phyloP scores from a whole-genome alignment of 2,113 vertebrate genomes.

The Apus apus region DNA sequence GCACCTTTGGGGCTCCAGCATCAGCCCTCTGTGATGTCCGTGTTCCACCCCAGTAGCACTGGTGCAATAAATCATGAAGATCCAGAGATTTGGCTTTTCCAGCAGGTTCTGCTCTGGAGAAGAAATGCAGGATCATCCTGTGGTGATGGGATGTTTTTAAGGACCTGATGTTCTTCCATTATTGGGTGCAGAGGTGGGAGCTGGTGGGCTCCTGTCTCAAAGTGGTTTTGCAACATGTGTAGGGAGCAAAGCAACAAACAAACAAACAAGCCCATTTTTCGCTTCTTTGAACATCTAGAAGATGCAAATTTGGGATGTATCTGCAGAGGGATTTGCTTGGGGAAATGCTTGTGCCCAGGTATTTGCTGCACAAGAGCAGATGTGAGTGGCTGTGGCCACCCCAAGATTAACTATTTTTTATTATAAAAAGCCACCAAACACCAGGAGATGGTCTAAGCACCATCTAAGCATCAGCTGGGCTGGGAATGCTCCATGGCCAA shows the following conservation, averaged over 20 bases:
- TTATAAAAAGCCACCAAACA: neutral
- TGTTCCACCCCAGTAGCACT: fast-evolving
- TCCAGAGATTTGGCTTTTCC: neutral
- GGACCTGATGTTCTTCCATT: neutral
- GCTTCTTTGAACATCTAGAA: neutral
- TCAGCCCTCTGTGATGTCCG: fast-evolving
- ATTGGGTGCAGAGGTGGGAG: fast-evolving
- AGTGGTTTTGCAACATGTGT: neutral
- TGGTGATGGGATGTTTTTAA: neutral
- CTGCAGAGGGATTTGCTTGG: neutral
- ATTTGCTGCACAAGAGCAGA: fast-evolving
- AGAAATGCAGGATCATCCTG: neutral
- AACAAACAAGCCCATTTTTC: neutral
- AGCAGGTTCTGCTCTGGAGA: neutral
- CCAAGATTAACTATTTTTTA: neutral
- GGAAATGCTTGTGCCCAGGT: neutral
- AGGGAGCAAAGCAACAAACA: neutral
- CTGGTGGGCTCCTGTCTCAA: neutral
- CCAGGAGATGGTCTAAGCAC: neutral
- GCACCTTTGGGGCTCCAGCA: neutral
- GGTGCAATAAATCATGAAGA: fast-evolving
- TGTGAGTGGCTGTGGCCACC: neutral
- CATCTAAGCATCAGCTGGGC: neutral
- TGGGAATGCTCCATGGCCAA: neutral
- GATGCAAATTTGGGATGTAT: neutral